Evolutionary conservation across 2,888 invertebrate genomes (phyloP).

Genomic region (Abrostola tripartita): DNA sequence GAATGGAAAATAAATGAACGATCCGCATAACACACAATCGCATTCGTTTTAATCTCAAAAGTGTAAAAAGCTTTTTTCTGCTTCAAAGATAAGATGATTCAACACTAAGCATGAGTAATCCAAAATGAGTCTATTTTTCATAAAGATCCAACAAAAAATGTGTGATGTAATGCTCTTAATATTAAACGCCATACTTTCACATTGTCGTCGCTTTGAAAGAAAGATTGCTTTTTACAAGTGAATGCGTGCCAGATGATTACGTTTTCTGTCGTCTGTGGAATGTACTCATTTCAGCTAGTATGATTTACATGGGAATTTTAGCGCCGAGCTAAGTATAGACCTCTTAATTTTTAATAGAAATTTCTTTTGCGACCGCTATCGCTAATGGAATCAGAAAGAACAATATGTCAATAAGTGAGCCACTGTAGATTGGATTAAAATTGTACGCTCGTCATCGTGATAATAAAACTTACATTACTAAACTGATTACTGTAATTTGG

Average conservation of each 20-base stretch:
- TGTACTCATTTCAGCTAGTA: constrained; percentile 58
- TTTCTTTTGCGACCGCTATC: constrained; percentile 22
- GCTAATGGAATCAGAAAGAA: constrained; percentile 39
- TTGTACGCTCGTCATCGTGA: constrained; percentile 26
- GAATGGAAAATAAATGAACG: constrained; percentile 2
- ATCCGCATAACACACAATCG: not conserved
- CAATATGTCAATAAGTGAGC: constrained; percentile 35
- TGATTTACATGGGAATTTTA: constrained; percentile 75
- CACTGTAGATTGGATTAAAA: constrained; percentile 38
- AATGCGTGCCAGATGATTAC: constrained; percentile 75
- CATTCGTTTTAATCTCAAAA: constrained; percentile 8
- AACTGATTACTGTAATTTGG: constrained; percentile 41
- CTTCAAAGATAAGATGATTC: constrained; percentile 36
- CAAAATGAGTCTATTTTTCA: constrained; percentile 56
- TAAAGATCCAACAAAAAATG: constrained; percentile 58
- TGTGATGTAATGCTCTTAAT: constrained; percentile 64
- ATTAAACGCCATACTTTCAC: constrained; percentile 69
- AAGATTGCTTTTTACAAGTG: constrained; percentile 69
- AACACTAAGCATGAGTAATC: constrained; percentile 51
- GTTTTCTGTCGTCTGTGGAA: constrained; percentile 71
- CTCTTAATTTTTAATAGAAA: constrained; percentile 22
- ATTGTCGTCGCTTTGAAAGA: constrained; percentile 66
- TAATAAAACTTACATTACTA: constrained; percentile 42
- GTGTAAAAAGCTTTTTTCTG: constrained; percentile 1
- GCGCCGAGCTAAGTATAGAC: constrained; percentile 19